Conservation (phyloP, 2,888 invertebrate species). For the Linnaemya vulpina region DNA sequence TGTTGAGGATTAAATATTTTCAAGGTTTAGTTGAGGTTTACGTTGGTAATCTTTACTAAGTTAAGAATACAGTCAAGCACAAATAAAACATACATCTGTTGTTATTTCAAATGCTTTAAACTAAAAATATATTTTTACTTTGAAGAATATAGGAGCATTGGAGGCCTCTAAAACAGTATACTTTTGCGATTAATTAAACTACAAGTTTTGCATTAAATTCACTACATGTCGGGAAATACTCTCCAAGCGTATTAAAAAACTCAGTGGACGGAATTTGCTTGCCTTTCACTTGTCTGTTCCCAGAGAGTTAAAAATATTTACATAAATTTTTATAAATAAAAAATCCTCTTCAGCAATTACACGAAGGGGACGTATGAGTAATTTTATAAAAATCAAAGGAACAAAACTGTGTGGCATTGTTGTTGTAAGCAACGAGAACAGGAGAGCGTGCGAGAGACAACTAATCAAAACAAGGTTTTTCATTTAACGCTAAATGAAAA, state of each 20-base stretch:
- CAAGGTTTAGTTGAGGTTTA: not conserved
- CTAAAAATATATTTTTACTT: too few species aligned
- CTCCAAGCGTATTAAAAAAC: not conserved
- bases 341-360: not conserved
- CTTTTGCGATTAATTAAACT: too few species aligned
- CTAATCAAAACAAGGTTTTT: slow-evolving; percentile 50
- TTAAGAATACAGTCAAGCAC: too few species aligned
- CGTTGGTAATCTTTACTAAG: not conserved
- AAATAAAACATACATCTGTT: too few species aligned
- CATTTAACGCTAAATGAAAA: slow-evolving; percentile 3
- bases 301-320: too few species aligned
- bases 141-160: too few species aligned
- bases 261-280: too few species aligned
- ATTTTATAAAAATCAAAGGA: slow-evolving; percentile 23
- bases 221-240: not conserved
- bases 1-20: not conserved
- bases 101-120: too few species aligned
- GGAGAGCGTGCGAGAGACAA: not conserved
- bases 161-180: too few species aligned
- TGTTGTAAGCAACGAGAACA: not conserved
- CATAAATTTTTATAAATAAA: not conserved
- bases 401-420: not conserved
- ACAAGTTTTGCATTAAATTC: too few species aligned
- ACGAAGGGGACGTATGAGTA: slow-evolving; percentile 5
- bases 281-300: too few species aligned